phyloP scores from a whole-genome alignment of 2,113 vertebrate genomes.

The Grus americana region DNA sequence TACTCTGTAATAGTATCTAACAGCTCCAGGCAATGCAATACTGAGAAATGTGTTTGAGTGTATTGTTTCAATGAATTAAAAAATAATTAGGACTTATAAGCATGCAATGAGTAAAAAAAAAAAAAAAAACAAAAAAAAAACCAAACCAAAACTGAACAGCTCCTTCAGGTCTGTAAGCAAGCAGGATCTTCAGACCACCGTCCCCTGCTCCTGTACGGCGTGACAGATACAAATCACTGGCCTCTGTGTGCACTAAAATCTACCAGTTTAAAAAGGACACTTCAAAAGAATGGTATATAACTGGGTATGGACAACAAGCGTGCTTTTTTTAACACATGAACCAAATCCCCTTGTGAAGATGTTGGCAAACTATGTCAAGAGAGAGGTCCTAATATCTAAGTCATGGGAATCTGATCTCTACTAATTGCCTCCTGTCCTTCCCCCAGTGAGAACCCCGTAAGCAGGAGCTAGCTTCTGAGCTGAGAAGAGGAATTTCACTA shows the following conservation, averaged over 20 bases:
- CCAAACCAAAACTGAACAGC: neutral
- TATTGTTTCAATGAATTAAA: constrained; percentile 8
- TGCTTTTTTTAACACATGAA: neutral
- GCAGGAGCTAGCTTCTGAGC: neutral
- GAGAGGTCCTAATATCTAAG: neutral
- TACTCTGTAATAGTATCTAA: neutral
- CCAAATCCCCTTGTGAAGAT: neutral
- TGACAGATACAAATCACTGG: neutral
- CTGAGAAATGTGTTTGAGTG: neutral
- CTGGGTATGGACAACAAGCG: neutral
- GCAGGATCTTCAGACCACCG: neutral
- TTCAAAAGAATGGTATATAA: neutral
- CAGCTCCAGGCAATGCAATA: neutral
- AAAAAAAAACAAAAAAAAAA: no score
- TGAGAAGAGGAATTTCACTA: neutral
- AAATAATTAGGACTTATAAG: neutral
- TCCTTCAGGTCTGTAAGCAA: neutral
- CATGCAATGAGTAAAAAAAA: neutral
- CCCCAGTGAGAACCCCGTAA: neutral
- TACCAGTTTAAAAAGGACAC: neutral
- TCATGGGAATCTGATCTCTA: neutral
- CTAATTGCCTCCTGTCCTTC: neutral
- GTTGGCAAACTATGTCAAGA: neutral
- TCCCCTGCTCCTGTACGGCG: fast-evolving
- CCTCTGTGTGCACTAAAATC: neutral